Evolutionary conservation across 2,888 invertebrate species (phyloP), one percentile per base, ranked within the genome.

Genomic region (Volucella zonaria): DNA sequence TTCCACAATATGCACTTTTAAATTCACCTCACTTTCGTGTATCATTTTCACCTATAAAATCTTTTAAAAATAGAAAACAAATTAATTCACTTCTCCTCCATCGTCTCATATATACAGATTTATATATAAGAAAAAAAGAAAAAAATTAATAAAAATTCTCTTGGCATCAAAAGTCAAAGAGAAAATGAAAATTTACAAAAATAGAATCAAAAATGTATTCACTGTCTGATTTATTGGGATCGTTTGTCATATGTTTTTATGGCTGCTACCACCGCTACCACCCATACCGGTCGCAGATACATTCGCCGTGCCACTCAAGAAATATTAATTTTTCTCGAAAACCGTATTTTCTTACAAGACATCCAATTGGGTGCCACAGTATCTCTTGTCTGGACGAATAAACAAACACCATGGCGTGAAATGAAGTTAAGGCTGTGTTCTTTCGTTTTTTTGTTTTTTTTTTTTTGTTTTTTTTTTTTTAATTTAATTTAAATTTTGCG

Each of bases 191-290:
- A 31, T 31, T 31, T 31, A 31, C 18, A 31, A 71, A 78, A 73
- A 66, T 66, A 66, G 62, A 76, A 76, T 52, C 59, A 73, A 67
- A 61, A 47, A 18, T 59, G 42, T 70, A 77, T 61, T 43, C 58
- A 47, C 42, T 40, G 18, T 43, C 49, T 58, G 38, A 79, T 79
- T 83, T 70, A 83, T 79, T 70, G 59, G 59, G 18, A 79, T 79
- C 62, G 47, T 83, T 83, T 83, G 58, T 79, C 70, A 70, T 58
- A n/a, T 40, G 45, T 43, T 58, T 75, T 81, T 64, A 70, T 62
- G 43, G 31, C 10, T 52, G 45, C 6, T 31, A 0, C 31, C 31
- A 23, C 23, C 23, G 23, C 3, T 1, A 3, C 23, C 23, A 6
- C 31, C 31, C 0, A 31, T 31, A 6, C 31, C 31, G 6, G 4